Evolutionary conservation across 2,888 invertebrate species (phyloP), one percentile per base, ranked within the genome.

Genomic region (Apodemia duryi): DNA sequence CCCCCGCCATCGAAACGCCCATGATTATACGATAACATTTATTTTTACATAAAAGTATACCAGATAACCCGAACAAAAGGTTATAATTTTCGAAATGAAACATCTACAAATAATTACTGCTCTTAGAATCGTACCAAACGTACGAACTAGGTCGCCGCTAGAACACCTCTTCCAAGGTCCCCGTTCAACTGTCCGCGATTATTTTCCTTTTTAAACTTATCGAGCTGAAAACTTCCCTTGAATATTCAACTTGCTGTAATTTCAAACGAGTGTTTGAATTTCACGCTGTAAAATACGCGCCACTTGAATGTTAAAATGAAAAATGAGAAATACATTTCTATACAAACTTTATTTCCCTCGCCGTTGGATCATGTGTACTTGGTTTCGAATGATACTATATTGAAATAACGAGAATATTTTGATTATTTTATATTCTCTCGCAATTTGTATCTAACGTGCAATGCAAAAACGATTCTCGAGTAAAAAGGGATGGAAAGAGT

Each of bases 151-250:
- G 54, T 28, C 54, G 29, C 10, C 54, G 32, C 54, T 11, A 54
- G 54, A 54, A 54, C 54, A 29, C 54, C 54, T 29, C 54, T 29
- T 9, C 41, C 41, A 54, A 54, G 54, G 29, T 54, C 54, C 54
- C 54, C 32, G 57, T 57, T 57, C 57, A 57, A 57, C 57, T 57
- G 57, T 32, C 57, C 57, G 57, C 57, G 57, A 57, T 57, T 57
- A 57, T 57, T 46, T 64, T 46, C 51, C 61, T 51, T 28, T 49
- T 43, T 62, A 49, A 62, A 62, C 28, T 21, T 28, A 63, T 63
- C 41, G 63, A 64, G 61, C 49, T 49, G 61, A 64, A 61, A 60
- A 64, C 49, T 61, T 57, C 32, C 32, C 57, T 13, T 32, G 32
- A 57, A 57, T 57, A 57, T 57, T 57, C 57, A 57, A 57, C 29